Percentiles rank a stretch among this genome's conserved stretches.
phyloP scores from a whole-genome alignment of 2,888 invertebrate species.

The Leptinotarsa tumamoca region DNA sequence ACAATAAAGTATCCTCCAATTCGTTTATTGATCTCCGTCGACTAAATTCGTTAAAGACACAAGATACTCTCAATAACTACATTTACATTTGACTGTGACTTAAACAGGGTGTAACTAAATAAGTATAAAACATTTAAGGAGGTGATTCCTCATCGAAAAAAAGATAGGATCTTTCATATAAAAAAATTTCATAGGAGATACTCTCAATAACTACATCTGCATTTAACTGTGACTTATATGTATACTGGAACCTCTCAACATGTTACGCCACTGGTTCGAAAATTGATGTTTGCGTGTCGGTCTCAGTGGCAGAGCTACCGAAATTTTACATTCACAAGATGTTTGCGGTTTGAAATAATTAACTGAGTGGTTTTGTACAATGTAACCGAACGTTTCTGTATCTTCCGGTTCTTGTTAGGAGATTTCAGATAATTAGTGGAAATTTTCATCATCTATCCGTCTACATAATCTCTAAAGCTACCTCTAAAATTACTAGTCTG shows the following conservation, averaged over 20 bases:
- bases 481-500: neutral
- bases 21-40: too few species aligned
- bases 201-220: too few species aligned
- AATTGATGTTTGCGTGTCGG: constrained; percentile 32
- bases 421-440: neutral
- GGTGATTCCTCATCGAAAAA: too few species aligned
- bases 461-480: neutral
- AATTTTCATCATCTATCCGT: neutral
- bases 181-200: too few species aligned
- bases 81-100: too few species aligned
- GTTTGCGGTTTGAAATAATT: constrained; percentile 36
- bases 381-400: neutral
- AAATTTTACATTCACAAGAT: constrained; percentile 40
- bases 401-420: constrained; percentile 13
- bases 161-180: too few species aligned
- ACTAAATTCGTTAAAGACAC: too few species aligned
- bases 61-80: too few species aligned
- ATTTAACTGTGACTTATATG: too few species aligned
- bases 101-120: too few species aligned
- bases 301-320: constrained; percentile 31
- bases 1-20: too few species aligned
- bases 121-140: too few species aligned
- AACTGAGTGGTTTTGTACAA: constrained; percentile 22
- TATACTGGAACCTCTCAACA: neutral
- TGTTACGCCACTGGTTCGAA: neutral